Evolutionary conservation across 2,113 vertebrate genomes (phyloP), one percentile per base, ranked within the genome.

Genomic region (Nerophis lumbriciformis): DNA sequence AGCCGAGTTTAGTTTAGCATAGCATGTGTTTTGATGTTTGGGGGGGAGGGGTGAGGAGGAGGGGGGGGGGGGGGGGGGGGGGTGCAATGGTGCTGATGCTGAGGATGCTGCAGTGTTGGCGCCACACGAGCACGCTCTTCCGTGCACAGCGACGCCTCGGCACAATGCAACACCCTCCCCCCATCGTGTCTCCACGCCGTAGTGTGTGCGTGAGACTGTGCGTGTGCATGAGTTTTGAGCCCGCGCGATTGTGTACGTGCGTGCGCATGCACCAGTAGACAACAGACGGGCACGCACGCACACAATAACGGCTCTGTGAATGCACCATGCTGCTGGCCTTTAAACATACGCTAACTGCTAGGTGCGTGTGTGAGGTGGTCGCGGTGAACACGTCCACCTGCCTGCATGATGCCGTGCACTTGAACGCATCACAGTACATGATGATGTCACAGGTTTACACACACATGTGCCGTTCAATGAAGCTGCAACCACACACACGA

Each of bases 91-190:
- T 44, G 39, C n/a, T 45, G 42, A 45, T 45, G 42, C 42, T 45
- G 42, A 45, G 42, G 42, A 45, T 45, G 55, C 39, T 57, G 55
- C 55, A 57, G 55, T 57, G 55, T 57, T 44, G 39, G n/a, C 38
- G 39, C 55, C 55, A 19, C 38, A 11, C 55, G n/a, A 39, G 11
- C 55, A 6, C 53, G 28, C 12, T 10, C 11, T 5, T 6, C 16
- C 37, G 37, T 19, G 38, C 55, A 21, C 38, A 15, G 14, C 52
- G 11, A 35, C 53, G 16, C 16, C 16, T 44, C 15, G 37, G 55
- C 55, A 44, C 55, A 57, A 57, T 57, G 55, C 55, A 57, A 57
- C 55, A 57, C 42, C 16, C 55, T 3, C 55, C 42, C 55, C 42
- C 55, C 55, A 21, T 57, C 38, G 44, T 44, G 39, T 10, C 39